Conservation (phyloP, 2,888 invertebrate genomes). For the Campoletis raptor region DNA sequence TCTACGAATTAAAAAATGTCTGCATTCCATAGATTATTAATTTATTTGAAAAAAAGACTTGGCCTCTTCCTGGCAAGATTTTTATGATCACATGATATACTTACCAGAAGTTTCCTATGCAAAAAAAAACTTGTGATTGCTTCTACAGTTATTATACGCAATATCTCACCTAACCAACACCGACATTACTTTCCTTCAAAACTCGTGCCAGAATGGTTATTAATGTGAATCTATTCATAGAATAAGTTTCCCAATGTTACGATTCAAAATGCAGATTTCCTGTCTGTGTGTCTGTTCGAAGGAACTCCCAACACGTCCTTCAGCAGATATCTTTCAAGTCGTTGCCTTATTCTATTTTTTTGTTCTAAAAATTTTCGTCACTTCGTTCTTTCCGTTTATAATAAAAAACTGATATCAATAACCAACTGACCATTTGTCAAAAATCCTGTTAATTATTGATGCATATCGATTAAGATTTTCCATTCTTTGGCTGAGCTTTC, state of each 20-base stretch:
- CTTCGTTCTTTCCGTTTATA: not conserved
- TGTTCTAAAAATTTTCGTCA: not conserved
- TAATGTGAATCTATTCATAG: conserved; percentile 67
- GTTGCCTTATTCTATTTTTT: not conserved
- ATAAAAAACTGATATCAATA: not conserved
- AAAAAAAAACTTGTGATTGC: conserved; percentile 24
- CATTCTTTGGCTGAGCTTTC: not conserved
- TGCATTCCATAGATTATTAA: not conserved
- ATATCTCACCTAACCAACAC: conserved; percentile 33
- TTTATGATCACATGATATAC: not conserved
- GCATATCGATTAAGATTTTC: not conserved
- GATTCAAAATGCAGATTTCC: conserved; percentile 51
- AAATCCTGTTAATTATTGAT: not conserved
- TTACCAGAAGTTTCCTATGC: not conserved
- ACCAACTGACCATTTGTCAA: not conserved
- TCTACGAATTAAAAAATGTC: not conserved
- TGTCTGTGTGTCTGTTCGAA: conserved; percentile 29
- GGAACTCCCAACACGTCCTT: conserved; percentile 16
- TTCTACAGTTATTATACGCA: conserved; percentile 35
- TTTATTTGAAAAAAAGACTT: not conserved
- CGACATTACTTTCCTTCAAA: conserved; percentile 50
- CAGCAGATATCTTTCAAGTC: not conserved
- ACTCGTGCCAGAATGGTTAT: conserved; percentile 65
- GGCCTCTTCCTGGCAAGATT: not conserved
- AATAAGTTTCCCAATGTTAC: conserved; percentile 59